Base-by-base conservation (phyloP, 1,140 invertebrate species). In the Neodiprion fabricii region DNA sequence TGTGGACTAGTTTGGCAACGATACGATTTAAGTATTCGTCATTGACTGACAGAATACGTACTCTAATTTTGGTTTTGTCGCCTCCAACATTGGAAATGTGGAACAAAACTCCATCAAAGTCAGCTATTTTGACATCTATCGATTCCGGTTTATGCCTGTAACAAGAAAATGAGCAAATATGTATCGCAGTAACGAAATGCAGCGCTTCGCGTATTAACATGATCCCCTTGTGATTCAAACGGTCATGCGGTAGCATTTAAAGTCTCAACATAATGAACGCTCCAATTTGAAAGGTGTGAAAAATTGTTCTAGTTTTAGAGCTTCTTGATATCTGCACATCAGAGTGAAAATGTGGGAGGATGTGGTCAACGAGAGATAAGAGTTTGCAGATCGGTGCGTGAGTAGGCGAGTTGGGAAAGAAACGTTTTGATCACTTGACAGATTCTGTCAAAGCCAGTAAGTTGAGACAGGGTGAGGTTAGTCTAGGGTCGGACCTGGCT, bases 51-150 rank as follows among this genome's bases (percentile, higher is more conserved):
- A 61, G 68, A 72, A 23, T 75, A 92, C 93, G 92, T 91, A 99
- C 97, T 90, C 94, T 94, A 90, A 99, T 92, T 95, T 99, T 99
- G 79, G 95, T 95, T 92, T 98, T 99, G 87, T 99, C 97, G 79
- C 93, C 94, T 89, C 97, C 95, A 78, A 97, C 91, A 92, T 99
- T 99, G 72, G 98, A 99, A 91, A 99, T 95, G 89, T 99, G 97
- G 91, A 98, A 99, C 74, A 99, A 89, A 73, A 99, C 98, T 79
- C 98, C 98, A 92, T 99, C 98, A 90, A 99, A 99, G 91, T 99
- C 98, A 80, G 96, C 95, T 86, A 98, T 92, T 76, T 92, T 95
- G 78, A 99, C 94, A 89, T 99, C 97, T 81, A 97, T 97, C 75
- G 94, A 95, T 85, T 99, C 98, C 80, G 95, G 94, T 92, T 99